These are phyloP conservation scores for Burhinus bistriatus DNA, from an alignment of 2,113 vertebrate species.

Conservation along the genomic window DNA sequence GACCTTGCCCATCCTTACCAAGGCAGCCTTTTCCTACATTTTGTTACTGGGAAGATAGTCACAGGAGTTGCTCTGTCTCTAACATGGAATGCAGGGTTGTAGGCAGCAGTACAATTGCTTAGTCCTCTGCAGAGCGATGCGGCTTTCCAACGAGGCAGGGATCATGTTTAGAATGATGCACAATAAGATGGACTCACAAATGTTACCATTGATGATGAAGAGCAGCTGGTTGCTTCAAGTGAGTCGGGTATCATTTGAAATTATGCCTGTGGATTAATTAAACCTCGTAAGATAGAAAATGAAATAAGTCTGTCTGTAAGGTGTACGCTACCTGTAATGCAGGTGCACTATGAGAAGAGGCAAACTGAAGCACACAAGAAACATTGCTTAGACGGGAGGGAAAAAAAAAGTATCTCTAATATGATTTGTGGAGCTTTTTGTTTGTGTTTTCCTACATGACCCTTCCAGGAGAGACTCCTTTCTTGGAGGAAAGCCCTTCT, in stretches of 20 bases:
- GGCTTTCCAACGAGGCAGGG: neutral
- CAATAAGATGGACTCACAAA: neutral
- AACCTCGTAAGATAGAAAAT: neutral
- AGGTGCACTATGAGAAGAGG: neutral
- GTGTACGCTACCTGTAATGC: neutral
- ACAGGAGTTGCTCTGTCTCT: neutral
- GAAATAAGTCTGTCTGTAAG: neutral
- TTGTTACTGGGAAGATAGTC: neutral
- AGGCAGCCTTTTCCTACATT: neutral
- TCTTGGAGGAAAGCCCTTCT: neutral
- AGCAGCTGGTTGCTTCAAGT: neutral
- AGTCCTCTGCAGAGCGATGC: neutral
- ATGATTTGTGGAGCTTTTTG: neutral
- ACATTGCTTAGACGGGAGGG: neutral
- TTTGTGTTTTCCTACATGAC: neutral
- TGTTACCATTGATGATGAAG: neutral
- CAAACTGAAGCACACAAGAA: neutral
- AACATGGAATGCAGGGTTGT: neutral
- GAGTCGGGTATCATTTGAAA: neutral
- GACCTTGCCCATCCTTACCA: conserved; percentile 5
- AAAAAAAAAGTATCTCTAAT: neutral
- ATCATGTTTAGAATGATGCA: accelerated
- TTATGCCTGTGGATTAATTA: neutral
- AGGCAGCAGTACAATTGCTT: neutral
- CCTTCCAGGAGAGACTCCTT: neutral